phyloP scores from a whole-genome alignment of 1,140 invertebrate genomes.

The Drosophila sucinea region DNA sequence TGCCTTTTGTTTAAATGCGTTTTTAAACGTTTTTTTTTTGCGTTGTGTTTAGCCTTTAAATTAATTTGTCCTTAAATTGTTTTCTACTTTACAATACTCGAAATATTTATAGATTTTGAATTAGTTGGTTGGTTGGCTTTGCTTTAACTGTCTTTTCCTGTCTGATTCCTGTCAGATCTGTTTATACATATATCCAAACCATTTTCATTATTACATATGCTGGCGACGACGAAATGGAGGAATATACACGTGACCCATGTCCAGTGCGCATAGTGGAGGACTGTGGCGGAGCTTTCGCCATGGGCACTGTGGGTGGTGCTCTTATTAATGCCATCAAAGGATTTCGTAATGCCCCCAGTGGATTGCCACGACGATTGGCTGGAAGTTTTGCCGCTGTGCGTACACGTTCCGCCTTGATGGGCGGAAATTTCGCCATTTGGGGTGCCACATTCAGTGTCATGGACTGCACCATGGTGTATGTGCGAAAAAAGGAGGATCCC shows the following conservation, averaged over 20 bases:
- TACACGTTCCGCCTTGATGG: conserved; percentile 36
- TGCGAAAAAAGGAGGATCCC: conserved; percentile 61
- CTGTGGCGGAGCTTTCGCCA: conserved; percentile 64
- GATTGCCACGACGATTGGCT: conserved; percentile 41
- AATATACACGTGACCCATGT: conserved; percentile 64
- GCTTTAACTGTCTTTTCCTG: background rate
- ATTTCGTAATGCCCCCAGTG: conserved; percentile 61
- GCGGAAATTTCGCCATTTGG: conserved; percentile 65
- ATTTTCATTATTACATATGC: too few species aligned
- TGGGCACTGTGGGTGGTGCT: conserved; percentile 62
- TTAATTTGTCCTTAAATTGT: conserved; percentile 48
- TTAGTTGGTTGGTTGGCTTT: background rate
- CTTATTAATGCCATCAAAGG: conserved; percentile 63
- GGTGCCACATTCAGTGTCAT: conserved; percentile 63
- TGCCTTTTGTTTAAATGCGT: conserved; percentile 41
- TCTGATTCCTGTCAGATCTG: background rate
- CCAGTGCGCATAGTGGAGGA: conserved; percentile 69
- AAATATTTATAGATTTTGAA: too few species aligned
- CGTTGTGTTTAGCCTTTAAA: conserved; percentile 51
- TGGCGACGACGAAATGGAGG: conserved; percentile 45
- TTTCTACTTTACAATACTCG: conserved; percentile 1
- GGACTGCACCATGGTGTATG: conserved; percentile 56
- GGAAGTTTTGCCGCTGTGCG: conserved; percentile 47
- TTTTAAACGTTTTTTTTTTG: conserved; percentile 34
- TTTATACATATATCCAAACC: background rate